Conservation (phyloP, 2,888 invertebrate genomes). For the Andrena chrysosceles region DNA sequence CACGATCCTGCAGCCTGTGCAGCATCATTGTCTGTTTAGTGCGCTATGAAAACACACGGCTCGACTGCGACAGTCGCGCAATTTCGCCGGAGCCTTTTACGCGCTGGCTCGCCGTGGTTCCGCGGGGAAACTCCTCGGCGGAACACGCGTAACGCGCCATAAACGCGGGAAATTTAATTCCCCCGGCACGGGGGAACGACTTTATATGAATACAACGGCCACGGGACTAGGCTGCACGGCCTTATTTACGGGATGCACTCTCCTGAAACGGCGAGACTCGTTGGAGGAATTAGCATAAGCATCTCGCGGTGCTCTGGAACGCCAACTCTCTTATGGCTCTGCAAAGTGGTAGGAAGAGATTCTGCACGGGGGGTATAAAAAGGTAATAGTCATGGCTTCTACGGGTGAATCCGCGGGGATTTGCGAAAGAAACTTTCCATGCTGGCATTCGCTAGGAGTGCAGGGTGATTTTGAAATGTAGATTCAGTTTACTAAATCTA, state of each 20-base stretch:
- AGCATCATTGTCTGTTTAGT: constrained; percentile 1
- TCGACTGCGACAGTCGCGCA: not conserved
- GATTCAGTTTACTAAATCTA: not conserved
- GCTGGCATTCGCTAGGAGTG: not conserved
- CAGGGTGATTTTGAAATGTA: not conserved
- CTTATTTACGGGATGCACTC: constrained; percentile 65
- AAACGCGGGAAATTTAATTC: constrained; percentile 41
- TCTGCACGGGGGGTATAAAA: constrained; percentile 7
- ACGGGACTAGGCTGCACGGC: constrained; percentile 59
- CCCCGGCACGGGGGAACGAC: constrained; percentile 16
- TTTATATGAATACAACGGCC: constrained; percentile 16
- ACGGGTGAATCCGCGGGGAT: not conserved
- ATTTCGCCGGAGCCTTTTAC: constrained; percentile 6
- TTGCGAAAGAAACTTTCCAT: not conserved
- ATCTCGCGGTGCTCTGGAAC: constrained; percentile 40
- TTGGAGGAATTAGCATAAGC: constrained; percentile 72
- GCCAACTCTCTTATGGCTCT: constrained; percentile 18
- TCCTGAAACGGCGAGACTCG: constrained; percentile 58
- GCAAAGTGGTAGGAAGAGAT: constrained; percentile 18
- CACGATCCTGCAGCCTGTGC: not conserved
- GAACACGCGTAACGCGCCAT: constrained; percentile 19
- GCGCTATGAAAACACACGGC: constrained; percentile 6
- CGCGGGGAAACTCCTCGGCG: constrained; percentile 16
- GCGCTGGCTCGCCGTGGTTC: not conserved
- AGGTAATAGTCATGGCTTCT: not conserved